Percentiles rank a stretch among this genome's conserved stretches.
These are phyloP conservation scores for Catharus fuscescens DNA, from an alignment of 2,113 vertebrate genomes.

Conservation along the genomic window DNA sequence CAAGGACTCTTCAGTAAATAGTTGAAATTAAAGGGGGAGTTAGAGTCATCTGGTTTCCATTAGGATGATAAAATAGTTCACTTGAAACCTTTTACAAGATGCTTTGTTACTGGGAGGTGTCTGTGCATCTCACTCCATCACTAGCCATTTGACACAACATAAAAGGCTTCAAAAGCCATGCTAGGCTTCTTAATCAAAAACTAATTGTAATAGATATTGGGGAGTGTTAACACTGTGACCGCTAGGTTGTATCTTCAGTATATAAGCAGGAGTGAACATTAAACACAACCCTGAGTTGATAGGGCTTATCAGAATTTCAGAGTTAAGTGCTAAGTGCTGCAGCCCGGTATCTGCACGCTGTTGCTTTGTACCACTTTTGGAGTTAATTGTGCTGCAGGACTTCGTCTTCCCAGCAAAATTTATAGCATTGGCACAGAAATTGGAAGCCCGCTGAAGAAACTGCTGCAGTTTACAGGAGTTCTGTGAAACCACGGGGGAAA, in stretches of 20 bases:
- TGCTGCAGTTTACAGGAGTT: constrained; percentile 46
- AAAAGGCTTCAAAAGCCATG: constrained; percentile 94
- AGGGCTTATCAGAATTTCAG: constrained; percentile 84
- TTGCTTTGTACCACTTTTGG: constrained; percentile 81
- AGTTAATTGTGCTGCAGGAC: constrained; percentile 77
- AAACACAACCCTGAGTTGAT: constrained; percentile 90
- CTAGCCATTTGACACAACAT: constrained; percentile 96
- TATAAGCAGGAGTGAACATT: constrained; percentile 88
- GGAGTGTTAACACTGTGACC: constrained; percentile 96
- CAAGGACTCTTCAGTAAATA: constrained; percentile 88
- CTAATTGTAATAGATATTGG: constrained; percentile 99
- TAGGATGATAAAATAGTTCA: constrained; percentile 99
- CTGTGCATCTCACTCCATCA: constrained; percentile 93
- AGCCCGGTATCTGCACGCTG: constrained; percentile 76
- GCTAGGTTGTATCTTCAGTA: constrained; percentile 85
- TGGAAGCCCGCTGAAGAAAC: constrained; percentile 47
- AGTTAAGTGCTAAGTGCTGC: constrained; percentile 85
- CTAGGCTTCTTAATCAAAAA: constrained; percentile 98
- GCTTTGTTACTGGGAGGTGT: constrained; percentile 95
- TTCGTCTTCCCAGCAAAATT: constrained; percentile 77
- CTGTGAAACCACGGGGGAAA: constrained; percentile 55
- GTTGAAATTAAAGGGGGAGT: constrained; percentile 85
- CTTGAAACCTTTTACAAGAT: constrained; percentile 95
- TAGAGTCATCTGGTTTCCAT: constrained; percentile 98
- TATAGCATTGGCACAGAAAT: constrained; percentile 67